Percentiles rank a stretch among this genome's conserved stretches.
These are phyloP conservation scores for Leptura quadrifasciata DNA, from an alignment of 2,888 invertebrate species.

Conservation along the genomic window DNA sequence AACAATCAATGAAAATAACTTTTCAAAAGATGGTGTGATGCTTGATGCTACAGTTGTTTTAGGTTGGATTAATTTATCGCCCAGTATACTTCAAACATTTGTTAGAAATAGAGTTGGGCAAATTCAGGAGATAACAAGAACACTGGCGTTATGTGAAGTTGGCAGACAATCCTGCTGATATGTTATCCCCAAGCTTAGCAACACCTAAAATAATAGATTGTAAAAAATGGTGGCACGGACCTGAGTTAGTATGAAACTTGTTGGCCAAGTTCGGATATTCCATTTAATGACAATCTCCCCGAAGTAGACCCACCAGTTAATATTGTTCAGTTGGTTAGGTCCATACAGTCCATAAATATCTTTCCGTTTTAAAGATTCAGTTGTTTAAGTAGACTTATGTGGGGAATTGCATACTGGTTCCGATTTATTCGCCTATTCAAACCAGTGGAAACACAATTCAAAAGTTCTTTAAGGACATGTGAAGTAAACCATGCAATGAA, in stretches of 20 bases:
- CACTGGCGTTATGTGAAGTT: constrained; percentile 4
- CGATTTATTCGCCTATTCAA: no score
- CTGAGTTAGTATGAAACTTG: no score
- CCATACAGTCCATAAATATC: background rate
- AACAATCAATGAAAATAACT: no score
- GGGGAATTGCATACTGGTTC: no score
- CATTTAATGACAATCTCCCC: background rate
- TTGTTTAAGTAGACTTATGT: constrained; percentile 20
- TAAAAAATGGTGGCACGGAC: no score
- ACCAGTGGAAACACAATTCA: no score
- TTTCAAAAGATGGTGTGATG: constrained; percentile 22
- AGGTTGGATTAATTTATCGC: constrained; percentile 4
- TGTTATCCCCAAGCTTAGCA: constrained; percentile 6
- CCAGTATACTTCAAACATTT: background rate
- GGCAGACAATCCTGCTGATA: background rate
- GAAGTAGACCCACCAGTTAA: background rate
- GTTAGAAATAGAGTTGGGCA: constrained; percentile 18
- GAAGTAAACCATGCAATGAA: no score
- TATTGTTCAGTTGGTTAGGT: background rate
- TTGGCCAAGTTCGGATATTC: background rate
- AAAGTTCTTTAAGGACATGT: background rate
- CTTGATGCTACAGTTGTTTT: constrained; percentile 35
- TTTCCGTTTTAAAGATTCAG: constrained; percentile 11
- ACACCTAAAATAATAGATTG: no score
- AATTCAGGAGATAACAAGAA: constrained; percentile 18